Base-by-base conservation (phyloP, 2,113 vertebrate genomes). In the Empidonax alnorum region DNA sequence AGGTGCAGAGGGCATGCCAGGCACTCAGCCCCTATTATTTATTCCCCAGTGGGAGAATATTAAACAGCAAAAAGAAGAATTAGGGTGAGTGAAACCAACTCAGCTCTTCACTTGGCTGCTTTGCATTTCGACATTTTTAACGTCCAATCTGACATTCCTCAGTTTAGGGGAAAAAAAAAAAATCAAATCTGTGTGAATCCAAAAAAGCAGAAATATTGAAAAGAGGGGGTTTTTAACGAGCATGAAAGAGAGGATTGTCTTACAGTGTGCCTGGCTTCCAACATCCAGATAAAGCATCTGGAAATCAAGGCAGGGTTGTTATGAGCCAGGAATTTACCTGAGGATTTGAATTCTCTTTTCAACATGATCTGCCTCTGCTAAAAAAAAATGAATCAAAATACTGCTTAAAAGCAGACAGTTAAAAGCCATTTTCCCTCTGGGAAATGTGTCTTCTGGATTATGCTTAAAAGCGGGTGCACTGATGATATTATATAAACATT, bases 391-490 rank as follows among this genome's bases (percentile, higher is more conserved):
- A 84, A 82, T 19, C 86, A 68, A 67, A 95, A 67, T 30, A 41
- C 28, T 30, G 52, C 50, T 53, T 50, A 69, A 61, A 84, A 82
- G 23, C 44, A 95, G 28, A 79, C 5, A 80, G 37, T 50, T 74
- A 66, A 82, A 84, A 58, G 71, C 33, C 0, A 33, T 77, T 83
- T 73, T 81, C 65, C 87, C 53, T 73, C 55, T 46, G 42, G 53
- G 28, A 96, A 93, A 90, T 30, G 0, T 39, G 73, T 74, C 31
- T 92, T 56, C 23, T 50, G 50, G 18, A 90, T 85, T 65, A 82
- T 75, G n/a, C 46, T 90, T 83, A 73, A 93, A 81, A 94, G 84
- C 91, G 91, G 73, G 49, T 55, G 65, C 61, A 89, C 31, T 66
- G 68, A 87, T 79, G 72, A 50, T 46, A 90, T 87, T 83, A 66